A percentile compares a stretch with the other conserved stretches of the same genome.
phyloP scores from a whole-genome alignment of 1,140 invertebrate species.

The Lycorma delicatula region DNA sequence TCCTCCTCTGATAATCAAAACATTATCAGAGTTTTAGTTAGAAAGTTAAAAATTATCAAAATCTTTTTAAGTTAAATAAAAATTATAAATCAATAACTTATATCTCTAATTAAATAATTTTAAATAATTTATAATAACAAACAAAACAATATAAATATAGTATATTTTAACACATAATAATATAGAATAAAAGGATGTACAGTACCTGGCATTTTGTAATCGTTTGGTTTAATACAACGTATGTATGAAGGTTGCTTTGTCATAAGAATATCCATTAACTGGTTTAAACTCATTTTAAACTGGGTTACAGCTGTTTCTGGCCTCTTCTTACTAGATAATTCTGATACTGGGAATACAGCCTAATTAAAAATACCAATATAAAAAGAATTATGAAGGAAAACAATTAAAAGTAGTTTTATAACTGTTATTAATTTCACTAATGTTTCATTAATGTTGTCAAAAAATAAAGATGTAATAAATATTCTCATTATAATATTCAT shows the following conservation, averaged over 20 bases:
- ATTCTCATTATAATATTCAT: not conserved
- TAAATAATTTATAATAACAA: too few species aligned
- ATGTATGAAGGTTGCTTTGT: constrained; percentile 87
- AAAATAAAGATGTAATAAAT: not conserved
- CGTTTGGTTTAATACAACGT: constrained; percentile 85
- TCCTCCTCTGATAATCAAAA: too few species aligned
- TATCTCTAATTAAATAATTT: too few species aligned
- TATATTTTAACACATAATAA: too few species aligned
- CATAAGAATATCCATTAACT: constrained; percentile 77
- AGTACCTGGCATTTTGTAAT: constrained; percentile 54
- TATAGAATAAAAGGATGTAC: too few species aligned
- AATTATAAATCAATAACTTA: too few species aligned
- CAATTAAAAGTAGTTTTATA: not conserved
- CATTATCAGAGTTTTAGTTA: too few species aligned
- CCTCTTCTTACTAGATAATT: constrained; percentile 67
- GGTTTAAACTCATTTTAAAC: constrained; percentile 77
- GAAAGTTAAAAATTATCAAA: too few species aligned
- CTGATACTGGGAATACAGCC: constrained; percentile 48
- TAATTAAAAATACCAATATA: constrained; percentile 17
- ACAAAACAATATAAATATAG: too few species aligned
- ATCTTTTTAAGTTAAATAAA: too few species aligned
- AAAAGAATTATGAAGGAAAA: too few species aligned
- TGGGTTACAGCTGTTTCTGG: constrained; percentile 85
- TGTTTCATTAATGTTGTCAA: not conserved
- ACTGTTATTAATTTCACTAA: not conserved